Evolutionary conservation across 2,113 vertebrate species (phyloP).

Genomic region (Brachypodius melanocephalos): DNA sequence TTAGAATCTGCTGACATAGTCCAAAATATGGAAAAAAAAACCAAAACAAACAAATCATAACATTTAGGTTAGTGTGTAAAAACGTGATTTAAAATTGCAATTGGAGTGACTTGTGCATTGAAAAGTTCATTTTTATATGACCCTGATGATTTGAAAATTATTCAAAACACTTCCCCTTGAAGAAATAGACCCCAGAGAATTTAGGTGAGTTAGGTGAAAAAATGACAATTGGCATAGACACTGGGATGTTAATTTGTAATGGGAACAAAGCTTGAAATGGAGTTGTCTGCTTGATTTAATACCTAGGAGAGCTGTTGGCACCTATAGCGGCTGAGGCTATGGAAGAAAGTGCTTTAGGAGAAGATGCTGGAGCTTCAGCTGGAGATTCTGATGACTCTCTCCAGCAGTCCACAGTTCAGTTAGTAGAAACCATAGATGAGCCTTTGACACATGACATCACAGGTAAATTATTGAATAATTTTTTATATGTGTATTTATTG

Average conservation of each 20-base stretch:
- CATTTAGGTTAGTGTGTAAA: neutral
- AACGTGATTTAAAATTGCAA: neutral
- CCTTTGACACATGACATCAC: conserved; percentile 91
- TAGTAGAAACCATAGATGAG: conserved; percentile 93
- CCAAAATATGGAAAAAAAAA: neutral
- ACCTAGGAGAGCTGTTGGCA: conserved; percentile 87
- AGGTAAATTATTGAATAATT: conserved; percentile 76
- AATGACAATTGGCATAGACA: neutral
- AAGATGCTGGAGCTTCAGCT: conserved; percentile 85
- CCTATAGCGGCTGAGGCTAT: conserved; percentile 86
- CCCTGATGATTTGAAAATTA: neutral
- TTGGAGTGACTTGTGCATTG: neutral
- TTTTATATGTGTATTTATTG: neutral
- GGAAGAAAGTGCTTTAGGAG: conserved; percentile 86
- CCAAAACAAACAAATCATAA: fast-evolving
- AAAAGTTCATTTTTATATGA: neutral
- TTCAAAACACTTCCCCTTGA: neutral
- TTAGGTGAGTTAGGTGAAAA: neutral
- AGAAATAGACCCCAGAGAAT: neutral
- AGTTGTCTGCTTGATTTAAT: neutral
- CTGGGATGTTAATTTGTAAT: neutral
- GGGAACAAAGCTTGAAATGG: neutral
- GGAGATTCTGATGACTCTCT: conserved; percentile 88
- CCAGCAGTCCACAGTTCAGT: conserved; percentile 83
- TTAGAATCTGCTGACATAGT: neutral